Evolutionary conservation across 2,797 vertebrate genomes (phyloP).

Genomic region (Remorina albescens): DNA sequence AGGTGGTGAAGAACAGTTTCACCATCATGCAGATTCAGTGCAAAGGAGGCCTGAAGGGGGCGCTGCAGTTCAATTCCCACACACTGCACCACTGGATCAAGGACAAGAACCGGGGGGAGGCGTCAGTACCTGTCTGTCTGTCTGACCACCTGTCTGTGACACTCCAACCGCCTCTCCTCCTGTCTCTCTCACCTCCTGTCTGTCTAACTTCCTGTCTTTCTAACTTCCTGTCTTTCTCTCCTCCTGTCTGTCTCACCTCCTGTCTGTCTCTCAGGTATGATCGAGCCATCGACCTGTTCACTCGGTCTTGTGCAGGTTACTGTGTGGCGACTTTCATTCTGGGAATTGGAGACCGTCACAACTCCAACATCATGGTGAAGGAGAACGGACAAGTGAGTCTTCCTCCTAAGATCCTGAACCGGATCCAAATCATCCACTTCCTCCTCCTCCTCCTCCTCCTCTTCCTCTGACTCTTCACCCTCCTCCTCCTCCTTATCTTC

Average conservation of each 20-base stretch:
- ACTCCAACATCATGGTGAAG: constrained; percentile 89
- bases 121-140: constrained; percentile 67
- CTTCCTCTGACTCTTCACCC: no score
- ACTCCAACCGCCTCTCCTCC: no score
- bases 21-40: constrained; percentile 93
- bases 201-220: neutral
- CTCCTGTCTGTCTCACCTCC: neutral
- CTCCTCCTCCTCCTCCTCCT: neutral
- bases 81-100: constrained; percentile 86
- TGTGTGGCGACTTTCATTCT: constrained; percentile 87
- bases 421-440: accelerated
- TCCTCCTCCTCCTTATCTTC: no score
- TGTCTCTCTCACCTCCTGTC: neutral
- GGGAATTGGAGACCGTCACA: constrained; percentile 86
- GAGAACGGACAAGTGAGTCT: constrained; percentile 86
- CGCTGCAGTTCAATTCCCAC: constrained; percentile 90
- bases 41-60: constrained; percentile 90
- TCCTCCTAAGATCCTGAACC: neutral
- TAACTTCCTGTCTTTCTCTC: neutral
- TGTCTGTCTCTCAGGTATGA: constrained; percentile 77
- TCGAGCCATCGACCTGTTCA: constrained; percentile 85
- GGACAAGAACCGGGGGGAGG: constrained; percentile 85
- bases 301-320: constrained; percentile 85
- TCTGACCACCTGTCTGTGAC: no score
- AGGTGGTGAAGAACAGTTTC: constrained; percentile 85